Percentiles rank a stretch among this genome's conserved stretches.
phyloP scores from a whole-genome alignment of 2,797 vertebrate genomes.

The Ctenopoma multispine region DNA sequence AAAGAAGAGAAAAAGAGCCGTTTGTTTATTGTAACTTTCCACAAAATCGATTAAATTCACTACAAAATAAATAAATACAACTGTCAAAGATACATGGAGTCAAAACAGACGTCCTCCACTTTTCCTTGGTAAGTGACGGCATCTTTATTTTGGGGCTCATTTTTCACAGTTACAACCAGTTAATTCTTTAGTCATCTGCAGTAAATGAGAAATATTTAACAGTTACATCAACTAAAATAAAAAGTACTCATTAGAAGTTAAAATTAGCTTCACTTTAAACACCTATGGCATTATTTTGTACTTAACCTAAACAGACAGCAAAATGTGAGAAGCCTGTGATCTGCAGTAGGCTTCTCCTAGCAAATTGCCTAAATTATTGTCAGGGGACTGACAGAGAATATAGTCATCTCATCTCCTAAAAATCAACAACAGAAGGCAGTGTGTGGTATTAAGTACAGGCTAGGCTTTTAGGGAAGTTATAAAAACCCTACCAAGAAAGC shows the following conservation, averaged over 20 bases:
- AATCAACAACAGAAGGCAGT: background rate
- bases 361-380: constrained; percentile 1
- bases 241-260: too few species aligned
- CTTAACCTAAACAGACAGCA: too few species aligned
- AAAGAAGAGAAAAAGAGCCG: background rate
- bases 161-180: too few species aligned
- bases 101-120: background rate
- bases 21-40: background rate
- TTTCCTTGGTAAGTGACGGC: constrained; percentile 51
- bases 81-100: constrained; percentile 21
- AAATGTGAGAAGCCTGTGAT: background rate
- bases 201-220: too few species aligned
- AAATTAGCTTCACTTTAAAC: too few species aligned
- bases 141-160: background rate
- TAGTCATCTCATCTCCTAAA: constrained; percentile 5
- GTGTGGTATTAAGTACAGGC: constrained; percentile 7
- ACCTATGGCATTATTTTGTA: too few species aligned
- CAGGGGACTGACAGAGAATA: background rate
- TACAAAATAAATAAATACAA: background rate
- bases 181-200: too few species aligned
- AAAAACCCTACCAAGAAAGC: constrained; percentile 13
- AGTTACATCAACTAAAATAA: too few species aligned
- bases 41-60: background rate
- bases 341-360: background rate
- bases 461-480: constrained; percentile 15